These are phyloP conservation scores for Trachurus trachurus DNA, from an alignment of 2,797 vertebrate genomes.

Conservation along the genomic window DNA sequence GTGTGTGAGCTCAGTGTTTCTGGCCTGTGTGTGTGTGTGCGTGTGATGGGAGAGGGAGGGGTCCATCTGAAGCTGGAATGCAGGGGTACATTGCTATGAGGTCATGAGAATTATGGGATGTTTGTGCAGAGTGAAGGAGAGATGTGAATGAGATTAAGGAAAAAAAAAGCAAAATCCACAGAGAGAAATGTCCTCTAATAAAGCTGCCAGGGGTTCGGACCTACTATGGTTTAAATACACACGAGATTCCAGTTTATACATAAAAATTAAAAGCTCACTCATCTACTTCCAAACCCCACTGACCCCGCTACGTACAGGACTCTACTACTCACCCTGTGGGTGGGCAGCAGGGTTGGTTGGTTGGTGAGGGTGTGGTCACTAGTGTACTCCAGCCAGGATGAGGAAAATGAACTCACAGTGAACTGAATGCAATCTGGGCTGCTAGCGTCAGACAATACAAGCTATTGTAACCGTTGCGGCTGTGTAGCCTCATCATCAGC, in stretches of 20 bases:
- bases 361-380: slow-evolving; percentile 66
- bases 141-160: slow-evolving; percentile 36
- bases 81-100: slow-evolving; percentile 70
- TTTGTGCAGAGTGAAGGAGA: slow-evolving; percentile 63
- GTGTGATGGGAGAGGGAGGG: slow-evolving; percentile 52
- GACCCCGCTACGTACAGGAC: not conserved
- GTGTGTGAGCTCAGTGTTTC: slow-evolving; percentile 32
- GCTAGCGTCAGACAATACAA: slow-evolving; percentile 77
- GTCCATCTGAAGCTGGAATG: slow-evolving; percentile 65
- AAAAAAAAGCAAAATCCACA: slow-evolving; percentile 34
- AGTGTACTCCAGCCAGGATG: slow-evolving; percentile 58
- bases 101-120: slow-evolving; percentile 77
- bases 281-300: not conserved
- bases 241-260: slow-evolving; percentile 11
- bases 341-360: slow-evolving; percentile 10
- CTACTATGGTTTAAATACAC: not conserved
- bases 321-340: slow-evolving; percentile 2
- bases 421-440: slow-evolving; percentile 81
- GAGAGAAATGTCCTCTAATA: slow-evolving; percentile 31
- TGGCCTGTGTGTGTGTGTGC: slow-evolving; percentile 6
- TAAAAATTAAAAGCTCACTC: not conserved
- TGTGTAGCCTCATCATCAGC: slow-evolving; percentile 76
- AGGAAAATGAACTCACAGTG: slow-evolving; percentile 79
- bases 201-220: slow-evolving; percentile 44
- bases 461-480: slow-evolving; percentile 72